Percentiles rank a stretch among this genome's conserved stretches.
Conservation (phyloP, 1,140 invertebrate genomes). For the Zaprionus vittiger region DNA sequence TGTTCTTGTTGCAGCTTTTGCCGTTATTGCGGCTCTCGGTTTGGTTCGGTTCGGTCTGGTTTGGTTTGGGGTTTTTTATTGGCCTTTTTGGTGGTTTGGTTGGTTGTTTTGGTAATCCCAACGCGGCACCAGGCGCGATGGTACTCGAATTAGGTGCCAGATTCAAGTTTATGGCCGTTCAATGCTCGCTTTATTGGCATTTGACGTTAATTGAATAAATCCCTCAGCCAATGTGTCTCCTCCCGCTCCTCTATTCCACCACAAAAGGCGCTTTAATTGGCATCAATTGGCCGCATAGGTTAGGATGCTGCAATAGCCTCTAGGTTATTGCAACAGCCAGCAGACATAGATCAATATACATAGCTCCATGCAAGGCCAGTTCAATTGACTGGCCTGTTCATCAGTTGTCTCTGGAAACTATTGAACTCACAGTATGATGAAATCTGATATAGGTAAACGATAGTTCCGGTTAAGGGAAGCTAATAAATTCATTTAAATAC, state of each 20-base stretch:
- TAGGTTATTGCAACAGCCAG: slow-evolving; percentile 67
- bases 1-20: slow-evolving; percentile 10
- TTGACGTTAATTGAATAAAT: slow-evolving; percentile 70
- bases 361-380: slow-evolving; percentile 31
- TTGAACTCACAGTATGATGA: neutral
- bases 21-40: neutral
- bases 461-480: neutral
- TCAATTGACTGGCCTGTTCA: slow-evolving; percentile 40
- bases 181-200: slow-evolving; percentile 67
- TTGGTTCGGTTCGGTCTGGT: neutral
- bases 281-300: slow-evolving; percentile 60
- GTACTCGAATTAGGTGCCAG: slow-evolving; percentile 41
- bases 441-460: neutral
- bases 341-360: slow-evolving; percentile 12
- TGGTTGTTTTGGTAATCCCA: slow-evolving; percentile 60
- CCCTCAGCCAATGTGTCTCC: neutral
- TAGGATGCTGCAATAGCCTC: slow-evolving; percentile 59
- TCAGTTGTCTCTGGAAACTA: neutral
- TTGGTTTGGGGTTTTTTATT: neutral
- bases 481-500: neutral
- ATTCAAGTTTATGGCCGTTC: slow-evolving; percentile 68
- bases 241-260: slow-evolving; percentile 2
- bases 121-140: slow-evolving; percentile 18
- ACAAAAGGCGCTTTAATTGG: slow-evolving; percentile 55
- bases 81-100: slow-evolving; percentile 26